Base-by-base conservation (phyloP, 2,888 invertebrate species). In the Vanessa cardui region DNA sequence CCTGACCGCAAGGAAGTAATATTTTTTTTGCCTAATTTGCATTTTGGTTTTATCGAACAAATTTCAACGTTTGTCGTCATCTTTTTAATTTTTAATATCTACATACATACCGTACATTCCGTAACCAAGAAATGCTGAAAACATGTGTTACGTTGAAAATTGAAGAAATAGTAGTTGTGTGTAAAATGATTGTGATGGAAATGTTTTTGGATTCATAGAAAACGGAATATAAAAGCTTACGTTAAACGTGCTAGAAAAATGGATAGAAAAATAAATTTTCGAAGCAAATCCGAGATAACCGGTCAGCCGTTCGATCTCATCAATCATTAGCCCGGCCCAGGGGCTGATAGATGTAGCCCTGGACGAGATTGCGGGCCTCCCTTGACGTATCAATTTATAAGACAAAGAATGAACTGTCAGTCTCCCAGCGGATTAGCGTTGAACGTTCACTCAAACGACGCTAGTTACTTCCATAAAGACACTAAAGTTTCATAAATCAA, bases 301-400 rank as follows among this genome's bases (percentile, higher is more conserved):
- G 81, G 79, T 78, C 82, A 81, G 80, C 81, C 83, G 80, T 81
- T 82, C 78, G 78, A 77, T 75, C 80, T 80, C 88, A 89, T 90
- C 89, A 88, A 90, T 90, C 90, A 90, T 90, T 86, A 86, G 84
- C 78, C 78, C 77, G 73, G 69, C 76, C 77, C 78, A 70, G 75
- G 71, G 78, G 76, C 80, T 89, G 89, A 88, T 88, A 83, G 85
- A 87, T 87, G 86, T 84, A 78, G 81, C 81, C 80, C 78, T 79
- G 77, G 74, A 68, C 81, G 86, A 88, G 90, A 90, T 90, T 89
- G 85, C 82, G 80, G 71, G 74, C 81, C 82, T 78, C 79, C 79
- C 84, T 79, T 82, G 89, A 89, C 90, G 86, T 87, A 90, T 89
- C 90, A 90, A 91, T 91, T 90, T 91, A 90, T 91, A 89, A 89